These are phyloP conservation scores for Remorina albescens DNA, from an alignment of 2,797 vertebrate species.

Conservation along the genomic window DNA sequence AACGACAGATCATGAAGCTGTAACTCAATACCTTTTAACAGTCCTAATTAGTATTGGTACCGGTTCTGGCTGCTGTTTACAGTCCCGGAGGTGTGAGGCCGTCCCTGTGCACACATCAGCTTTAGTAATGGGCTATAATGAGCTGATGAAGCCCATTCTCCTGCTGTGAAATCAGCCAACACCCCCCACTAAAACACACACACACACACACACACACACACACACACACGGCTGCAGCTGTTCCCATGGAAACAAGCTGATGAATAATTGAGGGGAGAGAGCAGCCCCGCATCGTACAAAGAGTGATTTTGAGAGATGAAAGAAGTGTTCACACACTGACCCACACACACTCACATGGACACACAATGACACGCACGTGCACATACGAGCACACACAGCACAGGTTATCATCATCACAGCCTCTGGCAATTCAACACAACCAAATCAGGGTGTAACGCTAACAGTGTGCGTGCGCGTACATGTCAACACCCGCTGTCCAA, in stretches of 20 bases:
- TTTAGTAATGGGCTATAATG: slow-evolving; percentile 33
- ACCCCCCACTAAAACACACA: neutral
- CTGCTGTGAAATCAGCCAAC: slow-evolving; percentile 38
- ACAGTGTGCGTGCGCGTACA: slow-evolving; percentile 18
- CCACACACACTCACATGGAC: slow-evolving; percentile 20
- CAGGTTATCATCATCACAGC: slow-evolving; percentile 59
- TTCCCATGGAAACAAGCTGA: slow-evolving; percentile 79
- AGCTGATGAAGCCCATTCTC: slow-evolving; percentile 31
- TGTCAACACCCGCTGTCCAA: slow-evolving; percentile 43
- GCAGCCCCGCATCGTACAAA: slow-evolving; percentile 68
- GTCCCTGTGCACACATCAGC: slow-evolving; percentile 6
- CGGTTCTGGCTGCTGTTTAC: neutral
- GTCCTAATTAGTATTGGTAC: too few relatives aligned
- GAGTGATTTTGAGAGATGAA: slow-evolving; percentile 72
- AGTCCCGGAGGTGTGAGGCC: neutral
- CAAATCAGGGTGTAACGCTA: slow-evolving; percentile 39
- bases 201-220: slow-evolving; percentile 29
- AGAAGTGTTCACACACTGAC: slow-evolving; percentile 49
- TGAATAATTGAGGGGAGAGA: slow-evolving; percentile 79
- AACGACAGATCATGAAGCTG: neutral
- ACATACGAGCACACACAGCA: slow-evolving; percentile 21
- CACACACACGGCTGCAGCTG: slow-evolving; percentile 57
- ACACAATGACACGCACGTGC: neutral
- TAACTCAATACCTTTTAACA: neutral
- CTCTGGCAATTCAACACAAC: slow-evolving; percentile 49